Evolutionary conservation across 1,140 invertebrate genomes (phyloP).

Genomic region (Pseudomyrmex pallidus): DNA sequence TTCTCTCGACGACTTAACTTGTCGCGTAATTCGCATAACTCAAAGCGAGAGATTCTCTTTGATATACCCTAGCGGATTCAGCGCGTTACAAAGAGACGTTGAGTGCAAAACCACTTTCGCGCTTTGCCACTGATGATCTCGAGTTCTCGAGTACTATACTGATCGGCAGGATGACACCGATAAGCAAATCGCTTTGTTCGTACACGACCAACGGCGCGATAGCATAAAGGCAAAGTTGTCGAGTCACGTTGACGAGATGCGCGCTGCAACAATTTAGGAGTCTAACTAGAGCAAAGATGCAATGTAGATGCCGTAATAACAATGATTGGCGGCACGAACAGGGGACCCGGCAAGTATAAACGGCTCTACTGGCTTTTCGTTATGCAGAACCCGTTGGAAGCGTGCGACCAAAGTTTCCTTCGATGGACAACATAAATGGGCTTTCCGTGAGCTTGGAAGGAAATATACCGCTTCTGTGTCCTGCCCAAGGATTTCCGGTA

Average conservation of each 20-base stretch:
- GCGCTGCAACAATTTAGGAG: conserved; percentile 31
- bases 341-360: conserved; percentile 33
- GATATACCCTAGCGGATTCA: neutral
- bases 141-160: neutral
- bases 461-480: conserved; percentile 88
- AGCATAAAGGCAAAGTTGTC: conserved; percentile 30
- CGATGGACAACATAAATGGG: conserved; percentile 88
- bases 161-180: conserved; percentile 54
- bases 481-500: conserved; percentile 86
- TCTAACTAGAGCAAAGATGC: conserved; percentile 51
- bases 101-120: conserved; percentile 19
- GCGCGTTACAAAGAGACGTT: neutral
- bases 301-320: conserved; percentile 43
- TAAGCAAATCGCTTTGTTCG: conserved; percentile 37
- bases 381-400: conserved; percentile 88
- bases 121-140: neutral
- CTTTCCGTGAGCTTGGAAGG: conserved; percentile 86
- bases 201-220: neutral
- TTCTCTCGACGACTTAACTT: neutral
- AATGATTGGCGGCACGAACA: conserved; percentile 23
- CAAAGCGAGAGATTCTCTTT: conserved; percentile 12
- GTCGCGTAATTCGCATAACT: neutral
- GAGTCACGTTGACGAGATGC: conserved; percentile 21
- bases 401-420: conserved; percentile 89
- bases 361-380: conserved; percentile 69